phyloP scores from a whole-genome alignment of 2,888 invertebrate species.

The Taphrorychus bicolor region DNA sequence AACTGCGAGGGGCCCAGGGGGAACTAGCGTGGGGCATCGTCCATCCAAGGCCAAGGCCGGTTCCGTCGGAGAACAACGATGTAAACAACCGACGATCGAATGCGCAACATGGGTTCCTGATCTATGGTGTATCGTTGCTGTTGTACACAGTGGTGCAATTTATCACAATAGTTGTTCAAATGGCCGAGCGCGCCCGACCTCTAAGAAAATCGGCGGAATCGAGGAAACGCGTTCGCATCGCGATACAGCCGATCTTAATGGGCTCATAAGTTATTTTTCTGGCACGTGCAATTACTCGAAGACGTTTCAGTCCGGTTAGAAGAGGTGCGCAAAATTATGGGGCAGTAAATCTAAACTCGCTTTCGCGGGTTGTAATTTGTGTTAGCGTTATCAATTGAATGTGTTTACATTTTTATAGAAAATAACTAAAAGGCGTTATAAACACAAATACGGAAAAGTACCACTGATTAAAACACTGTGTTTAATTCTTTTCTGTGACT shows the following conservation, averaged over 20 bases:
- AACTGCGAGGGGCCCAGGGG: not conserved
- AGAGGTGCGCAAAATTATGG: constrained; percentile 27
- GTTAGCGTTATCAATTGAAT: not conserved
- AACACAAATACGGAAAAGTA: too few species aligned
- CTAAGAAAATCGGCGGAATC: not conserved
- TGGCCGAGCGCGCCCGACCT: not conserved
- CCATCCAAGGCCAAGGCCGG: constrained; percentile 24
- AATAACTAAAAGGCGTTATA: too few species aligned
- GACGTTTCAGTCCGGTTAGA: constrained; percentile 17
- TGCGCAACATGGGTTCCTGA: constrained; percentile 19
- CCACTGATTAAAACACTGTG: not conserved
- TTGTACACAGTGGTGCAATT: not conserved
- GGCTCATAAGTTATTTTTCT: constrained; percentile 17
- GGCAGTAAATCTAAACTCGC: constrained; percentile 32
- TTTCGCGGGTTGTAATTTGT: constrained; percentile 31
- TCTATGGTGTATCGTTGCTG: not conserved
- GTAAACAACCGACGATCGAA: constrained; percentile 14
- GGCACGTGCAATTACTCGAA: constrained; percentile 23
- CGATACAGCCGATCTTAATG: not conserved
- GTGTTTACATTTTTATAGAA: too few species aligned
- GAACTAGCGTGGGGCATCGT: constrained; percentile 12
- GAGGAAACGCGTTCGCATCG: not conserved
- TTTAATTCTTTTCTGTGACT: not conserved
- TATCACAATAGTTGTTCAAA: not conserved
- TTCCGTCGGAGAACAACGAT: not conserved